Conservation (phyloP, 2,113 vertebrate species). For the Vireo altiloquus region DNA sequence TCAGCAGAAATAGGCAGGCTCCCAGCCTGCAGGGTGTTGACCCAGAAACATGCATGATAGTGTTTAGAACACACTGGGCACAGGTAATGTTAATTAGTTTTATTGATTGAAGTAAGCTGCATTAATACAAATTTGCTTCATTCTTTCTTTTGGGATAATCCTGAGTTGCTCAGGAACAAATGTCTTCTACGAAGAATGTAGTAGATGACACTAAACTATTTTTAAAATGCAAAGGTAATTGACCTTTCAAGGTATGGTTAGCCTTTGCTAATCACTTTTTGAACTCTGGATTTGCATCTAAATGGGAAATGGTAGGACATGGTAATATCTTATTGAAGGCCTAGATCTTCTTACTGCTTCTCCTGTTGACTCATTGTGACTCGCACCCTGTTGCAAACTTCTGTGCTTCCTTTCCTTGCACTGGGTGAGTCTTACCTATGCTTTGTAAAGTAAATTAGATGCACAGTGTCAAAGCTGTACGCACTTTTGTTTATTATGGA, state of each 20-base stretch:
- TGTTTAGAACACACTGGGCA: slow-evolving; percentile 98
- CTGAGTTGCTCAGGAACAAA: not conserved
- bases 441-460: not conserved
- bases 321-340: not conserved
- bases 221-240: not conserved
- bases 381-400: not conserved
- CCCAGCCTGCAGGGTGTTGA: slow-evolving; percentile 88
- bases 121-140: not conserved
- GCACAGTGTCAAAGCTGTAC: not conserved
- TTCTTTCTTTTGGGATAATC: not conserved
- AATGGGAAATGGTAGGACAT: not conserved
- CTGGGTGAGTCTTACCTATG: not conserved
- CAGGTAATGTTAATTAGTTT: slow-evolving; percentile 81
- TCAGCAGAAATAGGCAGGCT: slow-evolving; percentile 77
- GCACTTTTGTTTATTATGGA: not conserved
- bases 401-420: not conserved
- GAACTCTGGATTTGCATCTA: not conserved
- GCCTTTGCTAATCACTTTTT: not conserved
- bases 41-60: slow-evolving; percentile 98
- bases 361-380: not conserved
- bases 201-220: not conserved
- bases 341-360: not conserved
- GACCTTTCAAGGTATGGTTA: not conserved
- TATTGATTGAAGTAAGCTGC: slow-evolving; percentile 1
- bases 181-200: not conserved